phyloP scores from a whole-genome alignment of 2,113 vertebrate genomes.

The Piaya cayana region DNA sequence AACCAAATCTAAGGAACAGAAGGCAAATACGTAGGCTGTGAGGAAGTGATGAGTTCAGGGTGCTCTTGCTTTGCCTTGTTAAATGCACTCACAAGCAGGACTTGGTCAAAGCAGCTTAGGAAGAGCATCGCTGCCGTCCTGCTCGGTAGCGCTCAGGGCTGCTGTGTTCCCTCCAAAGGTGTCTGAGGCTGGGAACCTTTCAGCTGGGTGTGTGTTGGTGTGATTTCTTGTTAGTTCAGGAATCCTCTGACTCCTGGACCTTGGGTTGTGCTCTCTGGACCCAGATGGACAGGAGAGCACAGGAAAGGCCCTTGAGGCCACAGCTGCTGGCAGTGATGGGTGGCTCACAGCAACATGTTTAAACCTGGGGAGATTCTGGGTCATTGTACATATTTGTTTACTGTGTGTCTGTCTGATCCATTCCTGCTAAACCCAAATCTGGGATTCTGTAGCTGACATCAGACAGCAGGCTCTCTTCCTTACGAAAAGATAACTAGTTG shows the following conservation, averaged over 20 bases:
- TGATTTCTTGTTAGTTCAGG: neutral
- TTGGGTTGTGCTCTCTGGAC: neutral
- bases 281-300: neutral
- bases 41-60: neutral
- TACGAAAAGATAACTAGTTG: neutral
- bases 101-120: neutral
- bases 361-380: neutral
- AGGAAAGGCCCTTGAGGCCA: neutral
- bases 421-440: neutral
- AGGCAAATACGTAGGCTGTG: neutral
- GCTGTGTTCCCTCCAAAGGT: neutral
- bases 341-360: rapidly evolving
- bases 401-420: neutral
- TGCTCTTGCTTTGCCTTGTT: neutral
- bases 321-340: neutral
- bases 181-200: neutral
- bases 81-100: neutral
- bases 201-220: neutral
- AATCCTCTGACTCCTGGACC: neutral
- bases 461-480: neutral
- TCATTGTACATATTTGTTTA: rapidly evolving
- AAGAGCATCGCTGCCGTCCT: neutral
- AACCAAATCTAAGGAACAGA: neutral
- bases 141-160: neutral
- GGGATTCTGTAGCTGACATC: neutral